These are phyloP conservation scores for Colaptes auratus DNA, from an alignment of 2,113 vertebrate genomes.

Conservation along the genomic window DNA sequence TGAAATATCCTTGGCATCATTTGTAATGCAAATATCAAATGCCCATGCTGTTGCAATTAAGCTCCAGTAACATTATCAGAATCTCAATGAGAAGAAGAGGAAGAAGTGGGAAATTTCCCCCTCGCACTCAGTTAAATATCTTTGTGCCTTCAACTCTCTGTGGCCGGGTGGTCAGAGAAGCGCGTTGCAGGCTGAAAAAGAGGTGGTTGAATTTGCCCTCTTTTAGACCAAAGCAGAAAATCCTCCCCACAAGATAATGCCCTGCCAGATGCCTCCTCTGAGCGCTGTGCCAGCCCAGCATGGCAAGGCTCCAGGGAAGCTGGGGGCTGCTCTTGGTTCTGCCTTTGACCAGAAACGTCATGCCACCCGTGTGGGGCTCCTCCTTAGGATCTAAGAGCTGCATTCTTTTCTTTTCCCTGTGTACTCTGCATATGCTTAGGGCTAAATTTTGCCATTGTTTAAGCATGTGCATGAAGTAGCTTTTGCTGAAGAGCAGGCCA, in stretches of 20 bases:
- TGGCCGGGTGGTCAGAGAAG: neutral
- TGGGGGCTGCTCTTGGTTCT: slow-evolving; percentile 5
- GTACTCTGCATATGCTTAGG: neutral
- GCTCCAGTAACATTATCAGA: neutral
- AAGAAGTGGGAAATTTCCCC: neutral
- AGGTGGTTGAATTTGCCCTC: neutral
- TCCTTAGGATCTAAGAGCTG: neutral
- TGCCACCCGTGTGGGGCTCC: neutral
- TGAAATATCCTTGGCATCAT: slow-evolving; percentile 49
- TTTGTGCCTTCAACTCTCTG: neutral
- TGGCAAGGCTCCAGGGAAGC: neutral
- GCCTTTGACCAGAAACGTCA: neutral
- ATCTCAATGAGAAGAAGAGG: neutral
- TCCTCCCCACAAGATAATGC: neutral
- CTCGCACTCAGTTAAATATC: neutral
- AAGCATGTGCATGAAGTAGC: slow-evolving; percentile 5
- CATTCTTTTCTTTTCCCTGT: slow-evolving; percentile 48
- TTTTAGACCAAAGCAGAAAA: slow-evolving; percentile 26
- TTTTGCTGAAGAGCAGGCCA: slow-evolving; percentile 23
- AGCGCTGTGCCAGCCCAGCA: fast-evolving
- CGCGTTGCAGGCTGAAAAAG: neutral
- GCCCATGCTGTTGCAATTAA: slow-evolving; percentile 43
- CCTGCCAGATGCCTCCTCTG: neutral
- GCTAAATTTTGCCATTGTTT: slow-evolving; percentile 53
- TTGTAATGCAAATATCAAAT: slow-evolving; percentile 9